Base-by-base conservation (phyloP, 1,140 invertebrate genomes). In the Scaptomyza graminum region DNA sequence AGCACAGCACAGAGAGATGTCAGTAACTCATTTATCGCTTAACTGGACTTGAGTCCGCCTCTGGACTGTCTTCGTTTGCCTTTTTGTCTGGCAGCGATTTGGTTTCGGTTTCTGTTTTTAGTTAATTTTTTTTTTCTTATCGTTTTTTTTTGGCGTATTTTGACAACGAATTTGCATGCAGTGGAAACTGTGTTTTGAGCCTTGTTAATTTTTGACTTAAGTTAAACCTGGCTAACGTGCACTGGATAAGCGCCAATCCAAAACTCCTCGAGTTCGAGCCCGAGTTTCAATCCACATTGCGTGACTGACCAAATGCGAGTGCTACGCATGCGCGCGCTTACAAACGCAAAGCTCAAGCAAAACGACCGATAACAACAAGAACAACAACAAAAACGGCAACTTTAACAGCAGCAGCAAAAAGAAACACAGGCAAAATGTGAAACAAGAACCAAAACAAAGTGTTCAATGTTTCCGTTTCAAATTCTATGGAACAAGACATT, bases 131-230 rank as follows among this genome's bases (percentile, higher is more conserved):
- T 46, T 37, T 18, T 22, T 22, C 18, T 50, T 18, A n/a, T n/a
- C n/a, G n/a, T n/a, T 39, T 52, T 66, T 63, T 64, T 54, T 61
- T 67, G n/a, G n/a, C 50, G 28, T 87, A 87, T 83, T 87, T 88
- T 68, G 78, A 90, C 81, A 90, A 79, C 88, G 88, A 90, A 90
- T 90, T 90, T 90, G 88, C 88, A 90, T 90, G 88, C 83, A 73
- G 60, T 84, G 63, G 67, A 90, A 85, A 81, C 79, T 90, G 88
- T 90, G 88, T 90, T 90, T 79, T 74, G 84, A 90, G 80, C 63
- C 83, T 88, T 90, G 88, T 89, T 89, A 80, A 79, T 80, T 89
- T 89, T 89, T 88, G 83, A 83, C 83, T 77, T 79, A 88, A 83
- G 73, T 83, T 87, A 70, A 37, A 65, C 73, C 69, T 74, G 80